These are phyloP conservation scores for Diorhabda sublineata DNA, from an alignment of 1,140 invertebrate species.

Conservation along the genomic window DNA sequence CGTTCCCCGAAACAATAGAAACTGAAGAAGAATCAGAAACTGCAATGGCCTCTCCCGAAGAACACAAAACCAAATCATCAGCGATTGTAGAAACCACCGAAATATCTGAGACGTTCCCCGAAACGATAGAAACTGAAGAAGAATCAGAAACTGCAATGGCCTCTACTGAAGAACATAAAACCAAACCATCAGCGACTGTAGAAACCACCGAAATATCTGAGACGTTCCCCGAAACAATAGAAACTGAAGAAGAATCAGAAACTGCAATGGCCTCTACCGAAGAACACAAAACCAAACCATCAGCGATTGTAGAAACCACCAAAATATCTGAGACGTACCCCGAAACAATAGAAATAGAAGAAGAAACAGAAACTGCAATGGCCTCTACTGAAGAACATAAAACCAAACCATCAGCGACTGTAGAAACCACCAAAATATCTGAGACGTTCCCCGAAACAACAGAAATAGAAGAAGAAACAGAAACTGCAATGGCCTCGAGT, in stretches of 20 bases:
- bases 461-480: too few species aligned
- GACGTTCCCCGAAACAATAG: not conserved
- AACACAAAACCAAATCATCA: not conserved
- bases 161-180: not conserved
- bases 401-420: not conserved
- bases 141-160: not conserved
- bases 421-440: not conserved
- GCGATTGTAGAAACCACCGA: not conserved
- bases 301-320: not conserved
- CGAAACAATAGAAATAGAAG: too few species aligned
- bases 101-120: not conserved
- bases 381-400: not conserved
- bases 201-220: not conserved
- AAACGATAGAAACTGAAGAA: not conserved
- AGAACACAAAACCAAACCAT: not conserved
- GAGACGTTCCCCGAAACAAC: too few species aligned
- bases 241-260: not conserved
- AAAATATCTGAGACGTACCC: not conserved
- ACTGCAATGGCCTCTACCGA: not conserved
- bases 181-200: not conserved
- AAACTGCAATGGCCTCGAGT: too few species aligned
- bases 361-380: too few species aligned
- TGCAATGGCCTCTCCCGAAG: not conserved
- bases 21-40: not conserved
- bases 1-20: not conserved